Percentiles rank a stretch among this genome's conserved stretches.
These are phyloP conservation scores for Druon quercuslanigerum DNA, from an alignment of 1,140 invertebrate genomes.

Conservation along the genomic window DNA sequence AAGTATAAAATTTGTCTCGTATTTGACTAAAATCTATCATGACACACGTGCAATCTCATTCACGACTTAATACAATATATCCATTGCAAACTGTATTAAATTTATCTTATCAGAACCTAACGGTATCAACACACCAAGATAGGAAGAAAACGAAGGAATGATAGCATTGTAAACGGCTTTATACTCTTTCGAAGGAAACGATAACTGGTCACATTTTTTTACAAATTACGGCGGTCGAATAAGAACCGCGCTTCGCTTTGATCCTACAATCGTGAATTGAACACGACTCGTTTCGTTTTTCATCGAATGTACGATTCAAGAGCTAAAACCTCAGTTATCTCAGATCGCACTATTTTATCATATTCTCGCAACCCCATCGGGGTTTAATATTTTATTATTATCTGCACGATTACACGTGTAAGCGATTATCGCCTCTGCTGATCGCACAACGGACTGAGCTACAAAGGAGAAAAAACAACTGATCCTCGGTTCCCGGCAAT, in stretches of 20 bases:
- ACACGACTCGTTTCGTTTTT: conserved; percentile 6
- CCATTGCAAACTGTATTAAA: no score
- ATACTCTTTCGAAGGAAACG: not conserved
- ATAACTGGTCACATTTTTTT: not conserved
- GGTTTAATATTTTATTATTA: conserved; percentile 29
- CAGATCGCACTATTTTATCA: conserved; percentile 10
- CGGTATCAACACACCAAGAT: no score
- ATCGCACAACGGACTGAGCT: conserved; percentile 18
- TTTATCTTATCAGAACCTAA: no score
- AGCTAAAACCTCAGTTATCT: conserved; percentile 9
- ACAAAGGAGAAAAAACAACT: conserved; percentile 24
- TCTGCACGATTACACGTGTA: conserved; percentile 25
- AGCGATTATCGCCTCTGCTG: conserved; percentile 6
- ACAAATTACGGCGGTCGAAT: not conserved
- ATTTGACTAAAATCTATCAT: no score
- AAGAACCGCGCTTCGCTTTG: not conserved
- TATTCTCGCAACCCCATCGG: conserved; percentile 21
- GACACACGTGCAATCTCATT: no score
- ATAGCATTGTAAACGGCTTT: no score
- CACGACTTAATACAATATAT: no score
- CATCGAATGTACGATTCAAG: conserved; percentile 1
- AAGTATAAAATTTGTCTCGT: no score
- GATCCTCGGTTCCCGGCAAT: not conserved
- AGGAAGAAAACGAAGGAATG: no score
- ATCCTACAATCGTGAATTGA: conserved; percentile 23